Evolutionary conservation across 2,888 invertebrate species (phyloP), one percentile per base, ranked within the genome.

Genomic region (Euplexia lucipara): DNA sequence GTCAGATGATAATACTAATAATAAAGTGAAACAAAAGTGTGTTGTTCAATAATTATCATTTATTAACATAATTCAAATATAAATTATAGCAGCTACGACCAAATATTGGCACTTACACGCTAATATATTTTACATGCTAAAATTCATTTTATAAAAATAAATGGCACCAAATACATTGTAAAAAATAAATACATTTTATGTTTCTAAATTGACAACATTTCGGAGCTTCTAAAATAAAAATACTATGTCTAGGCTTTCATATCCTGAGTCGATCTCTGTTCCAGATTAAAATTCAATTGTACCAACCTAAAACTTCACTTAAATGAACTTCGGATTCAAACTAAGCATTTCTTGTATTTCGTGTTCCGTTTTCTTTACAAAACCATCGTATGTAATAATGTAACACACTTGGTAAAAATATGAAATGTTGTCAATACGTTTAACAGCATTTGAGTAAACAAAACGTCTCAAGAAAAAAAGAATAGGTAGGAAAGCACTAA

Each of bases 101-200:
- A 70, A 47, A 48, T 34, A 51, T 72, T 76, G 77, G 72, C 72
- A 64, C 73, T 61, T 61, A 48, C 3, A 35, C n/a, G n/a, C 39
- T 57, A 39, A n/a, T 47, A 9, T 32, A 66, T 51, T 54, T 22
- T 49, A 62, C 34, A 71, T 62, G 44, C 76, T 70, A 69, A 79
- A 81, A 70, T 66, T 71, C 44, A 62, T 66, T 66, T 79, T 60
- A 63, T 69, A 78, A 78, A 83, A 80, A 81, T 82, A 66, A 85
- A 84, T 78, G 83, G 83, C 84, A 85, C 83, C 62, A 68, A 74
- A 79, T 78, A 80, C 73, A 56, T 75, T 77, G 69, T 85, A 44
- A 48, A 60, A 54, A 52, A 54, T 54, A 49, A 54, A 62, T 54
- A 59, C 6, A 44, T 51, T 62, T 18, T 16, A 59, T 26, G 18